These are phyloP conservation scores for Dexiosoma caninum DNA, from an alignment of 2,888 invertebrate genomes.

Conservation along the genomic window DNA sequence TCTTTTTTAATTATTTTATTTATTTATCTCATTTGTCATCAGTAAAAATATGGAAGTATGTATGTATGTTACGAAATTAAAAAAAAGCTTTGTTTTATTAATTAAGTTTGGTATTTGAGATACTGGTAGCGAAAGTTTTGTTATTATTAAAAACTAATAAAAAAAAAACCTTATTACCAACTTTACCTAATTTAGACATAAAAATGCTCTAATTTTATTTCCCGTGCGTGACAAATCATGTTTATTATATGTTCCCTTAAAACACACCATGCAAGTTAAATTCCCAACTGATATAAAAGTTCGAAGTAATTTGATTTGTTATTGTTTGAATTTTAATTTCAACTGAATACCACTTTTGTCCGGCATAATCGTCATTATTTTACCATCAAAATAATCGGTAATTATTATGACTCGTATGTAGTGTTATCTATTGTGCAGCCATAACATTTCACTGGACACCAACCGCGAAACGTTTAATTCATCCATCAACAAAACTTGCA, in stretches of 20 bases:
- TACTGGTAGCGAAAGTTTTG: not conserved
- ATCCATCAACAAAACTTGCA: not conserved
- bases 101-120: not conserved
- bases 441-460: conserved; percentile 26
- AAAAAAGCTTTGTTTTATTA: not conserved
- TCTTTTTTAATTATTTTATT: conserved; percentile 45
- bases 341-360: no score
- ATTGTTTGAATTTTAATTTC: no score
- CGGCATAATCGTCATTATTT: conserved; percentile 14
- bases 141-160: not conserved
- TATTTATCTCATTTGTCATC: not conserved
- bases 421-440: not conserved
- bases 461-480: conserved; percentile 21
- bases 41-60: not conserved
- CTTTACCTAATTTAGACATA: not conserved
- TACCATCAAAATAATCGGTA: no score
- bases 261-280: no score
- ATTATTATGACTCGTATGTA: no score
- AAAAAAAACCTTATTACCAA: not conserved
- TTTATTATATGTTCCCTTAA: no score
- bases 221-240: conserved; percentile 12
- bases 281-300: no score
- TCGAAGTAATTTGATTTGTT: no score
- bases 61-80: not conserved
- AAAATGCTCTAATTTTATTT: conserved; percentile 5